These are phyloP conservation scores for Eupleurogrammus muticus DNA, from an alignment of 2,797 vertebrate species.

Conservation along the genomic window DNA sequence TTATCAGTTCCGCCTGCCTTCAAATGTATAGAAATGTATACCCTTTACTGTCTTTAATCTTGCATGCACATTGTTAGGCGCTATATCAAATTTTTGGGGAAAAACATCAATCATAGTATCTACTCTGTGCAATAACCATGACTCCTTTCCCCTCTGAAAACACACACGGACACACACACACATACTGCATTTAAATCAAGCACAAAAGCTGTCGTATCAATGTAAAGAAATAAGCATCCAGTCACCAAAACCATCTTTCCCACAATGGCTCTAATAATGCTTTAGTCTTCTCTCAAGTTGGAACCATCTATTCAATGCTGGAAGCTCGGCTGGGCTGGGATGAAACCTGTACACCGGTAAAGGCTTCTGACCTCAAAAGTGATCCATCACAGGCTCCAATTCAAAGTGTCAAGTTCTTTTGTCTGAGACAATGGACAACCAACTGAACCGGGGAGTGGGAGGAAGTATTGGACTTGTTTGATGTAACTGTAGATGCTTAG, in stretches of 20 bases:
- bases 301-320: conserved; percentile 68
- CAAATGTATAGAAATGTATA: not conserved
- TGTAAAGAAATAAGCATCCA: conserved; percentile 23
- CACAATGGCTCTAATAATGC: conserved; percentile 69
- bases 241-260: conserved; percentile 59
- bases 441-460: conserved; percentile 83
- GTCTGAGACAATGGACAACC: conserved; percentile 77
- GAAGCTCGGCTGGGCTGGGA: conserved; percentile 69
- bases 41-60: not conserved
- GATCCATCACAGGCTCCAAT: conserved; percentile 83
- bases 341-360: conserved; percentile 80
- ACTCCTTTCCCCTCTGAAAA: conserved; percentile 1
- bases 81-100: not conserved
- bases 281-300: conserved; percentile 65
- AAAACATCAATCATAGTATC: not conserved
- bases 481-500: conserved; percentile 78
- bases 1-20: conserved; percentile 8
- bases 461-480: conserved; percentile 84
- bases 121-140: no score
- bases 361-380: conserved; percentile 84
- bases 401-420: conserved; percentile 83
- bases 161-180: conserved; percentile 25
- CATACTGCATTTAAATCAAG: conserved; percentile 31
- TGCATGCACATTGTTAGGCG: not conserved
- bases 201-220: conserved; percentile 27